These are phyloP conservation scores for Danionella cerebrum DNA, from an alignment of 2,113 vertebrate genomes.

Conservation along the genomic window DNA sequence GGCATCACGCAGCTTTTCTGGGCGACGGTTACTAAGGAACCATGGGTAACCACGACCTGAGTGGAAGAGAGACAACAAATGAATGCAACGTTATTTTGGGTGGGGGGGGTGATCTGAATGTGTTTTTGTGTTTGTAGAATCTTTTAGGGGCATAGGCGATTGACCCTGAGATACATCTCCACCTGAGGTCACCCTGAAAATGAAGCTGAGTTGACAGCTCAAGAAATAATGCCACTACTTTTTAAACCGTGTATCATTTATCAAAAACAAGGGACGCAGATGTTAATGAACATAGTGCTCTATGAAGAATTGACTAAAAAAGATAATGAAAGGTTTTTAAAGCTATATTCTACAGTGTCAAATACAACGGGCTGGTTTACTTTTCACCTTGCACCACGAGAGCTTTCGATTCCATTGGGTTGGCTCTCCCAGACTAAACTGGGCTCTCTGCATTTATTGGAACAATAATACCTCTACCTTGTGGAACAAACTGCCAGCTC, in stretches of 20 bases:
- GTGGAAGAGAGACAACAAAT: neutral
- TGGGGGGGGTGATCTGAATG: neutral
- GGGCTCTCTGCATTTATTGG: too few relatives aligned
- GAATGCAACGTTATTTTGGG: neutral
- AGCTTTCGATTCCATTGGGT: too few relatives aligned
- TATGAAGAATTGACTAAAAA: too few relatives aligned
- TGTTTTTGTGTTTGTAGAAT: slow-evolving; percentile 22
- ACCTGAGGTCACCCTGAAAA: slow-evolving; percentile 24
- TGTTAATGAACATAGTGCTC: too few relatives aligned
- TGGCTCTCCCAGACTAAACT: too few relatives aligned
- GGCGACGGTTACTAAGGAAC: slow-evolving; percentile 80
- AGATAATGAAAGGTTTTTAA: neutral
- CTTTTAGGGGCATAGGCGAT: neutral
- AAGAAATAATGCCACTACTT: neutral
- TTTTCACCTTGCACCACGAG: too few relatives aligned
- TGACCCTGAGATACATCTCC: slow-evolving; percentile 20
- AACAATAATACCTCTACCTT: too few relatives aligned
- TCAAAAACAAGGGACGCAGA: too few relatives aligned
- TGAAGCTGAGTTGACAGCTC: slow-evolving; percentile 34
- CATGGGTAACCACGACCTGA: slow-evolving; percentile 84
- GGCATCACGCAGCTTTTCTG: slow-evolving; percentile 83
- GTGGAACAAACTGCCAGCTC: too few relatives aligned
- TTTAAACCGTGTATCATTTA: neutral
- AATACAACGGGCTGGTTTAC: too few relatives aligned
- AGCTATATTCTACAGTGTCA: too few relatives aligned